These are phyloP conservation scores for Neomonachus schauinslandi DNA, from an alignment of 2,113 vertebrate genomes.

Conservation along the genomic window DNA sequence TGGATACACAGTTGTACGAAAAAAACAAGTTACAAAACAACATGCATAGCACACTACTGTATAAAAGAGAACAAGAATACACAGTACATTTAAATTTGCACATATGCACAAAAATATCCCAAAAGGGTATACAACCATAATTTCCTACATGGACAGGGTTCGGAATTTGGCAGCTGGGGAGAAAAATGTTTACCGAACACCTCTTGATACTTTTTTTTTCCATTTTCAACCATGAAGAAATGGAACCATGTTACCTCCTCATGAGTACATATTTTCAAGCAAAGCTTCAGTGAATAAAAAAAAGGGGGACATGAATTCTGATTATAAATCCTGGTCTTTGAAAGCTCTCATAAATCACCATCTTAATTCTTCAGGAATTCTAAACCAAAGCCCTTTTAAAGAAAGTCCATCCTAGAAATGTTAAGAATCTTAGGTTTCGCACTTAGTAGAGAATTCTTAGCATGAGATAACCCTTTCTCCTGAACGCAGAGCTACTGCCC, in stretches of 20 bases:
- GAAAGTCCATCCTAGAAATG: not conserved
- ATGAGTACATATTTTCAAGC: not conserved
- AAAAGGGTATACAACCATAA: not conserved
- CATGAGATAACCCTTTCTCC: not conserved
- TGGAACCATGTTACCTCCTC: not conserved
- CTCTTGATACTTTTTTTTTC: not conserved
- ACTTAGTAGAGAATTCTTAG: not conserved
- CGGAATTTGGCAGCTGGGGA: not conserved
- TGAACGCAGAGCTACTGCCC: not conserved
- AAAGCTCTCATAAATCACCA: not conserved
- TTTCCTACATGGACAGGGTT: not conserved
- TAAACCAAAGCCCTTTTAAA: not conserved
- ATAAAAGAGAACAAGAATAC: not conserved
- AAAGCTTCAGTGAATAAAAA: not conserved
- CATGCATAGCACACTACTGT: fast-evolving
- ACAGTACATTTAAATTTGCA: not conserved
- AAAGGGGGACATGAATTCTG: not conserved
- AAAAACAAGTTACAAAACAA: not conserved
- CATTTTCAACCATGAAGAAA: not conserved
- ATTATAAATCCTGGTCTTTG: not conserved
- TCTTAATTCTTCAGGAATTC: not conserved
- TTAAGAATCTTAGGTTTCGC: not conserved
- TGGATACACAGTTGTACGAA: not conserved
- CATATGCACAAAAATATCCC: not conserved
- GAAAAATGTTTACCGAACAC: not conserved